A percentile compares a stretch with the other conserved stretches of the same genome.
These are phyloP conservation scores for Cyprinella venusta DNA, from an alignment of 2,797 vertebrate genomes.

Conservation along the genomic window DNA sequence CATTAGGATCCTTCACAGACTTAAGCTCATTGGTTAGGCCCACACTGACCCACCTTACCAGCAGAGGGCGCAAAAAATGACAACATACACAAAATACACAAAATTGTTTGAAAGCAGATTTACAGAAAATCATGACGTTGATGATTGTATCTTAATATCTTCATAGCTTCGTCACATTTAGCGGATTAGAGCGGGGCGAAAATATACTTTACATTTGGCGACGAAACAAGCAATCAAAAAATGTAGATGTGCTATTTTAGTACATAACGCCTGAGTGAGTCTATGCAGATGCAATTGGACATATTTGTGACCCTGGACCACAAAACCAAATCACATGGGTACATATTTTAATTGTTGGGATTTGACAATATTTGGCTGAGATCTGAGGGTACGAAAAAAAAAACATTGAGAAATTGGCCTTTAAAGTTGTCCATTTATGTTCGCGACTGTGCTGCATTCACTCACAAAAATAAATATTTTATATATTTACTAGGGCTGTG, in stretches of 20 bases:
- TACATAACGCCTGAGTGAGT: not conserved
- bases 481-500: too few relatives aligned
- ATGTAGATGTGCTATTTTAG: not conserved
- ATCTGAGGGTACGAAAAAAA: too few relatives aligned
- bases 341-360: too few relatives aligned
- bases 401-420: too few relatives aligned
- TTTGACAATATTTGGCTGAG: too few relatives aligned
- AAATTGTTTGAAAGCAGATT: not conserved
- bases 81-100: not conserved
- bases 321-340: too few relatives aligned
- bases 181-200: not conserved
- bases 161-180: not conserved
- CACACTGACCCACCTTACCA: not conserved
- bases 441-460: too few relatives aligned
- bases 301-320: not conserved
- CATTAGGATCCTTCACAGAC: not conserved
- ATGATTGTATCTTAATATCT: not conserved
- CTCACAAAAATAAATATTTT: too few relatives aligned
- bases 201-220: not conserved
- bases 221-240: not conserved
- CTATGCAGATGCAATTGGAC: not conserved
- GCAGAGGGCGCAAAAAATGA: conserved; percentile 2
- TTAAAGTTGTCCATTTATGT: too few relatives aligned
- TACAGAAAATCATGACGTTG: not conserved
- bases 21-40: conserved; percentile 4